Conservation (phyloP, 30 jellyfish, hydroid and myxozoan genomes). For the Catostylus mosaicus region DNA sequence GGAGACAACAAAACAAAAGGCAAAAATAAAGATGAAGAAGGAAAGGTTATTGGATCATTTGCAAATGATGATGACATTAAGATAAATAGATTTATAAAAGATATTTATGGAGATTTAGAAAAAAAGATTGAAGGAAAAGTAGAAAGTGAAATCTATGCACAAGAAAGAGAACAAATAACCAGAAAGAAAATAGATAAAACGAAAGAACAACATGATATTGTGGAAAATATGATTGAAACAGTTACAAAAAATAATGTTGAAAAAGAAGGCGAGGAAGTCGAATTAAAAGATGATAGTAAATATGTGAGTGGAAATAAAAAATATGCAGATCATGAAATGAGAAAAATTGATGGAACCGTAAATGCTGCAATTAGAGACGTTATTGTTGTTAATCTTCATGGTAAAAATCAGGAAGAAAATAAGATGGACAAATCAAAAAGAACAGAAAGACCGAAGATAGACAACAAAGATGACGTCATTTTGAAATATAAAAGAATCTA, state of each 20-base stretch:
- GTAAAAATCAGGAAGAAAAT: slow-evolving; percentile 1
- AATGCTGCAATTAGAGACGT: not conserved
- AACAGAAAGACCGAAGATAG: slow-evolving; percentile 4
- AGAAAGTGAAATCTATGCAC: not conserved
- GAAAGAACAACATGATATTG: not conserved
- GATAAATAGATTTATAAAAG: not conserved
- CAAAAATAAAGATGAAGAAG: not conserved
- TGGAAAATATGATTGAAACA: not conserved
- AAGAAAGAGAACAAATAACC: not conserved
- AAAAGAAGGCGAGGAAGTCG: not conserved
- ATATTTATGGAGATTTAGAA: slow-evolving; percentile 15
- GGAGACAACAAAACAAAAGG: not conserved
- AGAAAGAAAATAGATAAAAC: not conserved
- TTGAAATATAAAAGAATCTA: slow-evolving; percentile 45
- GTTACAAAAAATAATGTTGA: not conserved
- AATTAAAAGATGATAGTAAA: not conserved
- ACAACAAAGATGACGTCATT: slow-evolving; percentile 35
- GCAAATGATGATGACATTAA: not conserved
- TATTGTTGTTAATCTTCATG: slow-evolving; percentile 49
- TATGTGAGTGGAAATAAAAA: not conserved
- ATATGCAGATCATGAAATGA: not conserved
- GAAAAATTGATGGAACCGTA: not conserved
- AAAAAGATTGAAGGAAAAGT: slow-evolving; percentile 5
- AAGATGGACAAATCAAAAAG: slow-evolving; percentile 39
- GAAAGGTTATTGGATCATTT: not conserved